Base-by-base conservation (phyloP, 2,797 vertebrate species). In the Ptychadena robeensis region DNA sequence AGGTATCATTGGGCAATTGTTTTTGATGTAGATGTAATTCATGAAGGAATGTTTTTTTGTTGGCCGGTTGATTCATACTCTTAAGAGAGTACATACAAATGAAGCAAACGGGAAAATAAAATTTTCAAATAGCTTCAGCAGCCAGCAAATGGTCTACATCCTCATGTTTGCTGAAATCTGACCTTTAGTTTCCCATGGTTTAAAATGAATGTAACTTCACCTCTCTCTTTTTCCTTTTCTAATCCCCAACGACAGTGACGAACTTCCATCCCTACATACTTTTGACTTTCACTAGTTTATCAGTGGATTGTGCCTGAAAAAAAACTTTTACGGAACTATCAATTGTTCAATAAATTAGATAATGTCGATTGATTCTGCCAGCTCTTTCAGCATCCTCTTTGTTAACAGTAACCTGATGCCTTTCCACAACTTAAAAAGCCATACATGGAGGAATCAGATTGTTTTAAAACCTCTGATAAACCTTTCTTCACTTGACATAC, bases 121-220 rank as follows among this genome's bases (percentile, higher is more conserved):
- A 9, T 69, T 10, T 25, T 25, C 66, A 68, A n/a, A n/a, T 30
- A 34, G 2, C 4, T 12, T 11, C 10, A 32, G n/a, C 25, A 61
- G 59, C 27, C 25, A 38, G 7, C 22, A n/a, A 27, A 68, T n/a
- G 32, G 34, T 37, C 22, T 68, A 4, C 34, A 68, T 15, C 22
- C 34, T 30, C 18, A 7, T 27, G 34, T 38, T 38, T n/a, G 9
- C 25, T 69, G 67, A 69, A 69, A 69, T 37, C 11, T 40, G 67
- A 69, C 35, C 67, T 69, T 25, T 4, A 4, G 25, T 38, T 68
- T 68, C 66, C 66, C 66, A 68, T 68, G 34, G 32, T 68, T 28
- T 35, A 25, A 35, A 68, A 25, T 15, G 40, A 34, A 69, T 37
- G 22, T 28, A 25, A 69, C 22, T 69, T 34, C n/a, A 25, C 67